These are phyloP conservation scores for Pterobdella sp. DNA, from an alignment of 2,888 invertebrate species.

Conservation along the genomic window DNA sequence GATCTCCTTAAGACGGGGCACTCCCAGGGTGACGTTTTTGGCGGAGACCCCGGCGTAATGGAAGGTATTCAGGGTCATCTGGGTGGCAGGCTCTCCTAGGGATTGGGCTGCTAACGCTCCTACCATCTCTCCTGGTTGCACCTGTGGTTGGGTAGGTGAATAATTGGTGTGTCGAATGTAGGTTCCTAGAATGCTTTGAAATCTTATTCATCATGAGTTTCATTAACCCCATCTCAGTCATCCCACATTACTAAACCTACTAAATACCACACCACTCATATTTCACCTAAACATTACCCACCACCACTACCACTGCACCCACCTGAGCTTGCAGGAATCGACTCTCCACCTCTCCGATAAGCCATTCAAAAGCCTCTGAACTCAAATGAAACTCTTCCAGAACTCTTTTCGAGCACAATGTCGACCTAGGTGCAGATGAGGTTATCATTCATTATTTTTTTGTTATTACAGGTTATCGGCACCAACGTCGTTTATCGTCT, in stretches of 20 bases:
- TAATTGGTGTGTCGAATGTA: background rate
- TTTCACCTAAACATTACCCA: background rate
- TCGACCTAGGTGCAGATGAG: conserved; percentile 59
- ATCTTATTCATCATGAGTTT: background rate
- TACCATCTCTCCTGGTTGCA: conserved; percentile 93
- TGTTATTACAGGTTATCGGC: too few relatives aligned
- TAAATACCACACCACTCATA: background rate
- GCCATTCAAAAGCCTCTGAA: conserved; percentile 96
- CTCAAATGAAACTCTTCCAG: conserved; percentile 90
- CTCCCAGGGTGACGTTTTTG: conserved; percentile 98
- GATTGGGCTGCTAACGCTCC: conserved; percentile 98
- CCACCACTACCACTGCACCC: conserved; percentile 43
- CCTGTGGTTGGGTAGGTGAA: conserved; percentile 56
- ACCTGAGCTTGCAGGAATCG: conserved; percentile 95
- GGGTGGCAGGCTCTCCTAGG: conserved; percentile 96
- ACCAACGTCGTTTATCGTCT: too few relatives aligned
- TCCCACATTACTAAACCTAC: background rate
- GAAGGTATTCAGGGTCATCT: conserved; percentile 87
- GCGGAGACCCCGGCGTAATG: conserved; percentile 99
- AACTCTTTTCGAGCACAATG: conserved; percentile 87
- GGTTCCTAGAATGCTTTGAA: too few relatives aligned
- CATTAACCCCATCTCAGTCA: too few relatives aligned
- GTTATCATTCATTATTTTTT: too few relatives aligned
- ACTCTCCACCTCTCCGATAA: conserved; percentile 97
- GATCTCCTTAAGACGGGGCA: conserved; percentile 82